Evolutionary conservation across 2,888 invertebrate species (phyloP), one percentile per base, ranked within the genome.

Genomic region (Bellardia pandia): DNA sequence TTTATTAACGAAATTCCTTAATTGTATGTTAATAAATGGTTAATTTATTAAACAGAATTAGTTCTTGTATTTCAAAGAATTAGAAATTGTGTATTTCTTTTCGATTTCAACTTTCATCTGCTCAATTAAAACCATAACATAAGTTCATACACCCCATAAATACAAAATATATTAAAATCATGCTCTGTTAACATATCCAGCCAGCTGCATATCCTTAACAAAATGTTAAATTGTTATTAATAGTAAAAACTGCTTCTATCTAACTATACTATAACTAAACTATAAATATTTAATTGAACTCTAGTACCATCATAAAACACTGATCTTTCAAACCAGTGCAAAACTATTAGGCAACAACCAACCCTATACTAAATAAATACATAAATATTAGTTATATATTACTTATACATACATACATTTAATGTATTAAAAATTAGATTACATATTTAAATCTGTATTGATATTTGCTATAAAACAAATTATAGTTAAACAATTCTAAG

Each of bases 121-220:
- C 62, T 42, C 42, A 51, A 48, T 60, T 48, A 14, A 2, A 33
- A 37, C 1, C 14, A 33, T 37, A 60, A 56, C 30, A 66, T 13
- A 33, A 60, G 42, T 13, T 48, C 48, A n/a, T 40, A 14, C 30
- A 75, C 8, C 60, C 13, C 40, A 64, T 16, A 77, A 2, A 37
- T 5, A 42, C 11, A 75, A 37, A 48, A 56, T 64, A 76, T 48
- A 58, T 45, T 9, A 66, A 76, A 77, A 75, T 76, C 72, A 75
- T 82, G 58, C 77, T 84, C 81, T 77, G 51, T 72, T 74, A 80
- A 88, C 88, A 88, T 86, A 86, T 81, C 75, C 77, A 78, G n/a
- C 81, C 80, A 75, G 81, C 86, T 81, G 79, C 85, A 80, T 86
- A 88, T 80, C 81, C 71, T 40, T 68, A 80, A 77, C 66, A 51